Evolutionary conservation across 1,140 invertebrate genomes (phyloP), one percentile per base, ranked within the genome.

Genomic region (Eumeta japonica): DNA sequence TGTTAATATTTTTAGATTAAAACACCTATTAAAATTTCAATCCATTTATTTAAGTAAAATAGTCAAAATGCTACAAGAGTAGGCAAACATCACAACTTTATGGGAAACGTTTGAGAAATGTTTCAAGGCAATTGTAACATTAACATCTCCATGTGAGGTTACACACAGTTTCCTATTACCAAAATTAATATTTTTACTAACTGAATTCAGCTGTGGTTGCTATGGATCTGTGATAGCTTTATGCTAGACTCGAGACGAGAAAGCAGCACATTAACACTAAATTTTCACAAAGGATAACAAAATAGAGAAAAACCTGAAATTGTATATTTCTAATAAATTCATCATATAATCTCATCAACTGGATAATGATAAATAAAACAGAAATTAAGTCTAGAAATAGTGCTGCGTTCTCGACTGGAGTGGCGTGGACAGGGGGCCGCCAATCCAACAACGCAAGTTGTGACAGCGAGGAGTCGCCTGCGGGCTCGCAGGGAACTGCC

Each of bases 1-100:
- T n/a, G n/a, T n/a, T n/a, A n/a, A n/a, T n/a, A n/a, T n/a, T n/a
- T n/a, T n/a, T n/a, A n/a, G n/a, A n/a, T n/a, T n/a, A n/a, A n/a
- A n/a, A n/a, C n/a, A n/a, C n/a, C n/a, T 45, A 43, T 52, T 55
- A 52, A 47, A 62, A 55, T 52, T 68, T 61, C 62, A 73, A 59
- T 67, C 62, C 64, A 62, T 71, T 73, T 73, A 73, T 71, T 73
- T n/a, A 54, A 65, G 55, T 71, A 71, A 73, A 74, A 62, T 67
- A 62, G 58, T 74, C 65, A 70, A 71, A 70, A 74, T 66, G 60
- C 70, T 74, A 74, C 66, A 73, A 70, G 61, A 65, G 58, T 67
- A 68, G 66, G 62, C 62, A 68, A 73, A 68, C 64, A 63, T 71
- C 70, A 71, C 66, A 71, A 67, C 62, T 67, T 62, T 45, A 59